Evolutionary conservation across 2,113 vertebrate species (phyloP).

Genomic region (Gymnocephalus cernua): DNA sequence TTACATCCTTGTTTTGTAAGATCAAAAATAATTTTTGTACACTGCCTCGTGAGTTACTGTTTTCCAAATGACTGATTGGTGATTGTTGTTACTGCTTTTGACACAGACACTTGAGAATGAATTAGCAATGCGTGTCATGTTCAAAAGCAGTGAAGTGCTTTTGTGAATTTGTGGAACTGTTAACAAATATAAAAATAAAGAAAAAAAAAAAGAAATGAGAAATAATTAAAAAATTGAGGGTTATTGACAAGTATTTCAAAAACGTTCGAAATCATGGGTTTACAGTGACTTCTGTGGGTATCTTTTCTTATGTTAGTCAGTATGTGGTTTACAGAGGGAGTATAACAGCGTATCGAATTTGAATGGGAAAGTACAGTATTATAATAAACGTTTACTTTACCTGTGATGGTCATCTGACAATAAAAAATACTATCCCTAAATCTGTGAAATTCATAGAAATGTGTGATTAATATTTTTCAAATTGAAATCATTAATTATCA

Average conservation of each 20-base stretch:
- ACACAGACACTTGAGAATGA: neutral
- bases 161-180: constrained; percentile 28
- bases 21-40: constrained; percentile 12
- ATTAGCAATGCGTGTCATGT: constrained; percentile 24
- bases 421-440: constrained; percentile 46
- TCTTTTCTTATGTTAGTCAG: constrained; percentile 3
- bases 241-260: constrained; percentile 2
- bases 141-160: constrained; percentile 25
- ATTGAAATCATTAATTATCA: neutral
- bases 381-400: neutral
- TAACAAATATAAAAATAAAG: constrained; percentile 28
- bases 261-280: neutral
- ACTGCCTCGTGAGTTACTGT: constrained; percentile 18
- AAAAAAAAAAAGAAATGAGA: neutral
- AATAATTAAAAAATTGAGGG: constrained; percentile 18
- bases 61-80: constrained; percentile 6
- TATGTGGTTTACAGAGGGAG: neutral
- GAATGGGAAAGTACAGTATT: constrained; percentile 11
- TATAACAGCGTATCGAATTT: neutral
- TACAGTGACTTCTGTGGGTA: neutral
- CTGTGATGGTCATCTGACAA: constrained; percentile 36
- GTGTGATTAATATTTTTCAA: constrained; percentile 16
- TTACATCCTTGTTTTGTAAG: constrained; percentile 46
- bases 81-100: constrained; percentile 15
- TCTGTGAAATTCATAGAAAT: constrained; percentile 48